Percentiles rank a stretch among this genome's conserved stretches.
phyloP scores from a whole-genome alignment of 2,113 vertebrate genomes.

The Miniopterus natalensis region DNA sequence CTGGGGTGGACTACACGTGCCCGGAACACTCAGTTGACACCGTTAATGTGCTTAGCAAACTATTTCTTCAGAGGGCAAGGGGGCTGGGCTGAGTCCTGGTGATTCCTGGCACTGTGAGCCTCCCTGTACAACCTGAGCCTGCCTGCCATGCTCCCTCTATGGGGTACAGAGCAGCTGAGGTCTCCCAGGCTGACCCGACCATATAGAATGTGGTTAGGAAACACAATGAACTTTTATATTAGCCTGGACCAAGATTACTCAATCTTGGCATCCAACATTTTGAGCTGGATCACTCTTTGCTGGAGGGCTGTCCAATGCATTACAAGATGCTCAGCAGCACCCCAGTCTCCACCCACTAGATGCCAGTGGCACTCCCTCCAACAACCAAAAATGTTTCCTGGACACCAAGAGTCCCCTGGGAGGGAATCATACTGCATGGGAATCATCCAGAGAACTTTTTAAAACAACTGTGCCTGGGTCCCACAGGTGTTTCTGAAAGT shows the following conservation, averaged over 20 bases:
- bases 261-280: neutral
- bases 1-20: neutral
- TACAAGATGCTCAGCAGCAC: neutral
- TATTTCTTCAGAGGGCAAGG: neutral
- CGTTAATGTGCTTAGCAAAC: neutral
- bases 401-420: neutral
- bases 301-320: neutral
- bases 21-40: neutral
- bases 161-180: fast-evolving
- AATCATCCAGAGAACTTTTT: neutral
- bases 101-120: fast-evolving
- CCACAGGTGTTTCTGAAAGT: neutral
- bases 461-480: neutral
- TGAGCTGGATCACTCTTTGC: neutral
- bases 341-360: neutral
- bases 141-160: fast-evolving
- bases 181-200: neutral
- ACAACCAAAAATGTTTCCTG: neutral
- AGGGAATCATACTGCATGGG: neutral
- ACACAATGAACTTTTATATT: neutral
- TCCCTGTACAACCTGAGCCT: neutral
- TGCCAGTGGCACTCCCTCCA: neutral
- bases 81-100: fast-evolving
- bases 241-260: neutral
- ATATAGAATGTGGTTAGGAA: neutral